These are phyloP conservation scores for Eristalis pertinax DNA, from an alignment of 2,888 invertebrate genomes.

Conservation along the genomic window DNA sequence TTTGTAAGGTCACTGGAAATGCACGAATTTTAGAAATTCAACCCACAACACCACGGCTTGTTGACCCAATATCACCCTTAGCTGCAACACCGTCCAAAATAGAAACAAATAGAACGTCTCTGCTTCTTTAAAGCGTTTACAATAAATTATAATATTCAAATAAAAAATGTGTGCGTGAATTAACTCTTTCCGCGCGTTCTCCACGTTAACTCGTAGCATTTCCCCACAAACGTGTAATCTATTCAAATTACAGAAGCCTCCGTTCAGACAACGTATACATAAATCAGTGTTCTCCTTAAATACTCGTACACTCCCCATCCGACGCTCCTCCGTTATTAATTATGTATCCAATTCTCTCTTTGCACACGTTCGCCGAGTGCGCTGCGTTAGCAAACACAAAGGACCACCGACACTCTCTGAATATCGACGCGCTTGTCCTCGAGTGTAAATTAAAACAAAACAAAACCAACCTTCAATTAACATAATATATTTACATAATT, in stretches of 20 bases:
- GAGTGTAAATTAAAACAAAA: background rate
- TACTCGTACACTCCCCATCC: background rate
- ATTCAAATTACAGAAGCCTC: background rate
- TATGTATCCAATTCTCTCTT: background rate
- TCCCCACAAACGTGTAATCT: background rate
- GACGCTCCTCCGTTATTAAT: background rate
- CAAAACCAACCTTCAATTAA: background rate
- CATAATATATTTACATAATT: slow-evolving; percentile 30
- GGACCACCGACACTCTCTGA: background rate
- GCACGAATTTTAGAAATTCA: no score
- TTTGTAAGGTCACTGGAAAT: no score
- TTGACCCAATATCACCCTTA: no score
- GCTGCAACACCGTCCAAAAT: no score
- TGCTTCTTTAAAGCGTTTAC: no score
- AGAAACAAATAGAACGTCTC: no score
- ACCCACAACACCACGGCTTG: no score
- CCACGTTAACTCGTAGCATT: no score
- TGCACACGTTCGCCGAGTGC: background rate
- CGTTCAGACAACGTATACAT: background rate
- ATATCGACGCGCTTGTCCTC: background rate
- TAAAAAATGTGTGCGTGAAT: no score
- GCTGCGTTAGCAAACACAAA: slow-evolving; percentile 1
- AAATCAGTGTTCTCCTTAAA: background rate
- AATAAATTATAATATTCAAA: no score
- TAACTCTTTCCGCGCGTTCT: no score